Percentiles rank a stretch among this genome's conserved stretches.
Evolutionary conservation across 2,797 vertebrate genomes (phyloP).

Genomic region (Hypotaenidia okinawae): DNA sequence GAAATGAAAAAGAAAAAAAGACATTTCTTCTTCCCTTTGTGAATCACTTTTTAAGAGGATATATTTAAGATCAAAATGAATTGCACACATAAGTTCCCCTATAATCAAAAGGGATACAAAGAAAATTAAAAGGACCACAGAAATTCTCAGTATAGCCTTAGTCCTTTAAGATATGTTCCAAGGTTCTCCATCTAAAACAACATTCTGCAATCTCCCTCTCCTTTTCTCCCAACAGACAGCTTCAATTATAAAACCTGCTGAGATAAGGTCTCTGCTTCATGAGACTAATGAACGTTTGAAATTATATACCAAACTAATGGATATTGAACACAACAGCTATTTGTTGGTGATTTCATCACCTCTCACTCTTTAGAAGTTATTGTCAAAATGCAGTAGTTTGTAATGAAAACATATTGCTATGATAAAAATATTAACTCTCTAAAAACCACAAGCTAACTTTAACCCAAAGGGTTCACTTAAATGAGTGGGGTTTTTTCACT

Average conservation of each 20-base stretch:
- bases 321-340: background rate
- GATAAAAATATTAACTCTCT: background rate
- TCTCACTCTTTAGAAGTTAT: background rate
- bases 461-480: background rate
- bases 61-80: background rate
- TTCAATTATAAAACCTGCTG: conserved; percentile 42
- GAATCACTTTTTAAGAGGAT: background rate
- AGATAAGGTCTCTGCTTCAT: conserved; percentile 14
- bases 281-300: conserved; percentile 7
- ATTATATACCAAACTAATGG: background rate
- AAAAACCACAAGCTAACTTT: background rate
- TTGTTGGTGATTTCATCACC: background rate
- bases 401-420: background rate
- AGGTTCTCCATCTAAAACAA: background rate
- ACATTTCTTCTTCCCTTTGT: background rate
- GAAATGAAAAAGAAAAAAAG: background rate
- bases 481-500: background rate
- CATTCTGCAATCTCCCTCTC: background rate
- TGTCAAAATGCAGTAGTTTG: background rate
- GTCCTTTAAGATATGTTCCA: background rate
- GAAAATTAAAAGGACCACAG: background rate
- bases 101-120: background rate
- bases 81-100: background rate
- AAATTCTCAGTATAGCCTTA: background rate
- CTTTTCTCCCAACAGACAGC: background rate